These are phyloP conservation scores for Dolichotis patagonum DNA, from an alignment of 2,113 vertebrate species.

Conservation along the genomic window DNA sequence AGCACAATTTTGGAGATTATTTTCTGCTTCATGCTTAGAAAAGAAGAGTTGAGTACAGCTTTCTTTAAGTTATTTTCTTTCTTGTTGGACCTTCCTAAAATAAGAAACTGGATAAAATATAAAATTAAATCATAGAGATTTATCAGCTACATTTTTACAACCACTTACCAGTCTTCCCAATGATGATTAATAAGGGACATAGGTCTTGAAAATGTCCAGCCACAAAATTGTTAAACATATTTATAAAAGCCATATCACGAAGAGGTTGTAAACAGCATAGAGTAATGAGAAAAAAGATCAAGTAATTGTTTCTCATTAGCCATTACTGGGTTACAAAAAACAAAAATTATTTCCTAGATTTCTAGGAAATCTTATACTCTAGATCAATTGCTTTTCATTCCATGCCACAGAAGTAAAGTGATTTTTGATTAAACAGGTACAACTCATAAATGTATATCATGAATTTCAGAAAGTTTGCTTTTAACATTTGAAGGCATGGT, in stretches of 20 bases:
- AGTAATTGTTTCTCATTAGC: background rate
- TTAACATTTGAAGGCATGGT: background rate
- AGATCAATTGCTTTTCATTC: background rate
- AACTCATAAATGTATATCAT: background rate
- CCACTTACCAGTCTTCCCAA: background rate
- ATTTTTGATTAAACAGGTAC: background rate
- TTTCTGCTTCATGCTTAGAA: slow-evolving; percentile 15
- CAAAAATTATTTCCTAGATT: background rate
- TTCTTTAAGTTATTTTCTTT: background rate
- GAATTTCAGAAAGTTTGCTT: background rate
- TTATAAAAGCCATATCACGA: background rate
- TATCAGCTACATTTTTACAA: background rate
- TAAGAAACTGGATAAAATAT: slow-evolving; percentile 14
- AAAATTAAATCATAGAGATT: background rate
- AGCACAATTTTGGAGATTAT: background rate
- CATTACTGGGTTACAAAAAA: background rate
- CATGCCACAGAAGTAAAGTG: background rate
- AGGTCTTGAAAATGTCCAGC: background rate
- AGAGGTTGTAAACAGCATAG: background rate
- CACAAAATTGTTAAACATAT: background rate
- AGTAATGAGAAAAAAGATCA: background rate
- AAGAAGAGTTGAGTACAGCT: background rate
- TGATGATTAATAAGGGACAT: background rate
- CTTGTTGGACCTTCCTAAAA: background rate
- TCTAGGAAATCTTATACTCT: background rate